Evolutionary conservation across 1,140 invertebrate species (phyloP).

Genomic region (Teleopsis dalmanni): DNA sequence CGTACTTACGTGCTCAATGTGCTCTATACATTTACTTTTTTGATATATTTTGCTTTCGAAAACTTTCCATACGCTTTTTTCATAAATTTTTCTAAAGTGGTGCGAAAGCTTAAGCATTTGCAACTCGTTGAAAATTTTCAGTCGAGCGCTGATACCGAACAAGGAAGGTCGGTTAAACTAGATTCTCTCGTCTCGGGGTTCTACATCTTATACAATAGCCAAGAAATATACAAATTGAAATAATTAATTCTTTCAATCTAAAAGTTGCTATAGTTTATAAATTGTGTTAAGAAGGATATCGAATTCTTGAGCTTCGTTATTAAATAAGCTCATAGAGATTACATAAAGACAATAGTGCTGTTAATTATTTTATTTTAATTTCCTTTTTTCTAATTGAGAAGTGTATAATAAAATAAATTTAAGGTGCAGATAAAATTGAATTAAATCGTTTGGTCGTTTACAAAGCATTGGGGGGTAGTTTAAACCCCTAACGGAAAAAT

Average conservation of each 20-base stretch:
- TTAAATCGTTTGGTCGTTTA: too few species aligned
- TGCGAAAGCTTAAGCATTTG: conserved; percentile 41
- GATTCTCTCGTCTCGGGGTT: conserved; percentile 33
- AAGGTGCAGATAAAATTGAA: too few species aligned
- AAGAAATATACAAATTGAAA: conserved; percentile 4
- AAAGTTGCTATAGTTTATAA: too few species aligned
- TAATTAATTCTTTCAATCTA: background rate
- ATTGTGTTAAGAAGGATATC: too few species aligned
- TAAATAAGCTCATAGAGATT: too few species aligned
- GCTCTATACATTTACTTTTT: too few species aligned
- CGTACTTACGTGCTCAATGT: background rate
- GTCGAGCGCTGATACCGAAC: conserved; percentile 43
- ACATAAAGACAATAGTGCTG: too few species aligned
- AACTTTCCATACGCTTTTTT: conserved; percentile 5
- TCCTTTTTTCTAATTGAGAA: conserved; percentile 5
- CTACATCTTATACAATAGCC: conserved; percentile 14
- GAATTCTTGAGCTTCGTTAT: too few species aligned
- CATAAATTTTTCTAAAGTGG: background rate
- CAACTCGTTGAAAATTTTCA: conserved; percentile 41
- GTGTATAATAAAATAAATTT: conserved; percentile 1
- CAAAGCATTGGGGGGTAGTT: conserved; percentile 9
- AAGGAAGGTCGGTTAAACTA: conserved; percentile 41
- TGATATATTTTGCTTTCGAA: too few species aligned
- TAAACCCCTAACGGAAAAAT: conserved; percentile 12
- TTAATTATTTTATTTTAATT: too few species aligned